Conservation (phyloP, 2,888 invertebrate genomes). For the Nemoura dubitans region DNA sequence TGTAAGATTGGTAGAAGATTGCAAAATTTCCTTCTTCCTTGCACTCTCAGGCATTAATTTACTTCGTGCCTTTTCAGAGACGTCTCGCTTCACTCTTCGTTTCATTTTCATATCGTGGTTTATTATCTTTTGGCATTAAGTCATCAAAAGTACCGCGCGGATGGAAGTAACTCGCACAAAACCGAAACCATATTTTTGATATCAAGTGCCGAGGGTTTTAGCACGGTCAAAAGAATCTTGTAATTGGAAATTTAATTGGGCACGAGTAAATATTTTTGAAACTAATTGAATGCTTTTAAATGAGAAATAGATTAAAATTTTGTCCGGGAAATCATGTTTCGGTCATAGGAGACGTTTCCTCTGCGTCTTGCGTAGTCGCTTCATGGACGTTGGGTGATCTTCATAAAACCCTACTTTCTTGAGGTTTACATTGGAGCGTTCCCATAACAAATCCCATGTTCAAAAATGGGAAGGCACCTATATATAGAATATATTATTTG, state of each 20-base stretch:
- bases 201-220: neutral
- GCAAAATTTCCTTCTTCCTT: neutral
- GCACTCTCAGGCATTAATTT: neutral
- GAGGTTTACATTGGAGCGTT: neutral
- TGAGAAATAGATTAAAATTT: neutral
- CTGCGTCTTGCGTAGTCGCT: no score
- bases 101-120: neutral
- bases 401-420: neutral
- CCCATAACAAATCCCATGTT: neutral
- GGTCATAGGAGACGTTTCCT: neutral
- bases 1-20: neutral
- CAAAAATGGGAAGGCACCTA: neutral
- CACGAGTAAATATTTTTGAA: neutral
- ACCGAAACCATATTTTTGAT: neutral
- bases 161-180: no score
- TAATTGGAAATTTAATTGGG: constrained; percentile 1
- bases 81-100: neutral
- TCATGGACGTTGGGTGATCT: neutral
- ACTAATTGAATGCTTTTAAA: neutral
- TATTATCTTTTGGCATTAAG: neutral
- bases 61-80: neutral
- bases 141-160: neutral
- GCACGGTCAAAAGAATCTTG: neutral
- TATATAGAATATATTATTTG: no score
- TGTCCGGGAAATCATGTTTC: neutral